A percentile compares a stretch with the other conserved stretches of the same genome.
Evolutionary conservation across 2,888 invertebrate genomes (phyloP).

Genomic region (Ennomos fuscantarius): DNA sequence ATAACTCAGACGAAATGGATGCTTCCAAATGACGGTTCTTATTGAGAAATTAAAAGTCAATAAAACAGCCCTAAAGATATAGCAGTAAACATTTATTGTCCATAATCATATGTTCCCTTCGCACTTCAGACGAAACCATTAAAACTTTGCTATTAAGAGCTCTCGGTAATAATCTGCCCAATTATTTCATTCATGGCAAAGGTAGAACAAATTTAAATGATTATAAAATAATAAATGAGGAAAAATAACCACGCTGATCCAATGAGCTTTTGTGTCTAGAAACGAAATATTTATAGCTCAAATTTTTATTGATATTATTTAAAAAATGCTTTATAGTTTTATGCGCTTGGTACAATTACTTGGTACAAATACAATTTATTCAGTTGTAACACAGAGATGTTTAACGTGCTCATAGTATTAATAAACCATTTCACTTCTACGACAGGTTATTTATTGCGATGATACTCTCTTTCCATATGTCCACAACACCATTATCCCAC

Average conservation of each 20-base stretch:
- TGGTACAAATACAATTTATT: too few relatives aligned
- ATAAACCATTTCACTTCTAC: too few relatives aligned
- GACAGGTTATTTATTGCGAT: too few relatives aligned
- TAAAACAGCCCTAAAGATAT: conserved; percentile 15
- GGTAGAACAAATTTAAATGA: conserved; percentile 43
- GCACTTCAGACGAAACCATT: conserved; percentile 14
- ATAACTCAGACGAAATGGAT: too few relatives aligned
- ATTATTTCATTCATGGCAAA: conserved; percentile 40
- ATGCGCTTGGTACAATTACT: too few relatives aligned
- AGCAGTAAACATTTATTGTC: conserved; percentile 45
- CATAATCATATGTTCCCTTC: conserved; percentile 40
- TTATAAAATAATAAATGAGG: conserved; percentile 42
- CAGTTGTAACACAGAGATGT: too few relatives aligned
- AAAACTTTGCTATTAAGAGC: conserved; percentile 15
- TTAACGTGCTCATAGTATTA: too few relatives aligned
- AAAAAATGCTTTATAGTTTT: too few relatives aligned
- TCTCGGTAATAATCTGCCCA: conserved; percentile 28
- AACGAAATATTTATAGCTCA: too few relatives aligned
- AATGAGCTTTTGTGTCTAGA: background rate
- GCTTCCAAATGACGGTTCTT: conserved; percentile 11
- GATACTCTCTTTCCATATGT: too few relatives aligned
- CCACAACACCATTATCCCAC: too few relatives aligned
- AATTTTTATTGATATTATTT: too few relatives aligned
- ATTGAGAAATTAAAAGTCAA: conserved; percentile 16
- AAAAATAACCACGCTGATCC: background rate